These are phyloP conservation scores for Lophura nycthemera DNA, from an alignment of 2,113 vertebrate genomes.

Conservation along the genomic window DNA sequence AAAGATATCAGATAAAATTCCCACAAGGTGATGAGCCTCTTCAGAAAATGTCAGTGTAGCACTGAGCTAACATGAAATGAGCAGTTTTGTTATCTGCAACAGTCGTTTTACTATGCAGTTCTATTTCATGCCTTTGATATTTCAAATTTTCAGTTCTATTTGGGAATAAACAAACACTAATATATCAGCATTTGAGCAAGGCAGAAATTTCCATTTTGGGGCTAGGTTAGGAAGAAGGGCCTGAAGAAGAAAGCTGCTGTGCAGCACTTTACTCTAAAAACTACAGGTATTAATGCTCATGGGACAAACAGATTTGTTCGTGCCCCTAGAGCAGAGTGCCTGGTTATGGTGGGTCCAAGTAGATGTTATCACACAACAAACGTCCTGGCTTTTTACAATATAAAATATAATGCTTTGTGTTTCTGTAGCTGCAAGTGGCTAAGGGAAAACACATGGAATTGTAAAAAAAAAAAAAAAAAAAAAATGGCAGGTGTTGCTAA, in stretches of 20 bases:
- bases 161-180: background rate
- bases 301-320: background rate
- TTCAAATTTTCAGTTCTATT: background rate
- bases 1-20: background rate
- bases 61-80: background rate
- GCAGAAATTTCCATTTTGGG: background rate
- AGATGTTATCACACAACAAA: background rate
- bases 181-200: background rate
- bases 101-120: background rate
- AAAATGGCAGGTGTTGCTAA: background rate
- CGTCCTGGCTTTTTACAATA: background rate
- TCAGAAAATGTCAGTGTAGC: background rate
- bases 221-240: background rate
- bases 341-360: background rate
- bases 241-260: background rate
- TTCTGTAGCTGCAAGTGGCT: background rate
- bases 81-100: background rate
- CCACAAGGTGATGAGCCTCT: background rate
- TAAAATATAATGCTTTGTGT: background rate
- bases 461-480: background rate
- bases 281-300: background rate
- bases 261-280: background rate
- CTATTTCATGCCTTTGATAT: slow-evolving; percentile 19
- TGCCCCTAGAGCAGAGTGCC: background rate
- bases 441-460: background rate